Percentiles rank a stretch among this genome's conserved stretches.
Evolutionary conservation across 2,113 vertebrate species (phyloP).

Genomic region (Indri indri): DNA sequence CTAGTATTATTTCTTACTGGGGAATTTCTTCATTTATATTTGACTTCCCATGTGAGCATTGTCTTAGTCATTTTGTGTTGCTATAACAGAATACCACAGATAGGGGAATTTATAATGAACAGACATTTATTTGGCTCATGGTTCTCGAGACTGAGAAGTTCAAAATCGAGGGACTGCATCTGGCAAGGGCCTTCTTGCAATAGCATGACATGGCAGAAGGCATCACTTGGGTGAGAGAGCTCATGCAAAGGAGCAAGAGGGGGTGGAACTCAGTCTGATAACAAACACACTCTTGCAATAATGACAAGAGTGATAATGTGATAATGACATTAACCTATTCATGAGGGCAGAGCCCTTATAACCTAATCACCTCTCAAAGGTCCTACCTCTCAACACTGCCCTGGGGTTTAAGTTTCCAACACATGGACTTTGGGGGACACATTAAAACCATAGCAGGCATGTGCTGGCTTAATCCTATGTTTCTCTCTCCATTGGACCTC

Average conservation of each 20-base stretch:
- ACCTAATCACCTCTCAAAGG: neutral
- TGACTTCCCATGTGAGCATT: neutral
- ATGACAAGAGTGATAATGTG: neutral
- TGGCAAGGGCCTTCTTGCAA: no score
- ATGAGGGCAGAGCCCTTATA: neutral
- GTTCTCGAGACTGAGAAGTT: neutral
- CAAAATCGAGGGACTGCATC: neutral
- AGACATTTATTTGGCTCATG: neutral
- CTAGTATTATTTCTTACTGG: neutral
- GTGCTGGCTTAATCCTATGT: neutral
- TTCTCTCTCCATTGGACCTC: neutral
- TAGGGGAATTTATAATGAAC: neutral
- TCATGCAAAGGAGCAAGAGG: neutral
- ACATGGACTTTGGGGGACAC: neutral
- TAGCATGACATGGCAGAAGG: neutral
- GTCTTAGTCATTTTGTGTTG: neutral
- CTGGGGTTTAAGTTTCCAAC: neutral
- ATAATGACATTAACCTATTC: neutral
- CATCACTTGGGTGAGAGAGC: neutral
- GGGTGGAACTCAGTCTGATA: neutral
- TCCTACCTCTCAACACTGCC: neutral
- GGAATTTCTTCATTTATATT: neutral
- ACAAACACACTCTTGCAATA: neutral
- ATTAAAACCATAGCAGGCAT: neutral
- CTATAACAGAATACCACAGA: neutral